Percentiles rank a stretch among this genome's conserved stretches.
Conservation (phyloP, 2,113 vertebrate species). For the Marmota flaviventris region DNA sequence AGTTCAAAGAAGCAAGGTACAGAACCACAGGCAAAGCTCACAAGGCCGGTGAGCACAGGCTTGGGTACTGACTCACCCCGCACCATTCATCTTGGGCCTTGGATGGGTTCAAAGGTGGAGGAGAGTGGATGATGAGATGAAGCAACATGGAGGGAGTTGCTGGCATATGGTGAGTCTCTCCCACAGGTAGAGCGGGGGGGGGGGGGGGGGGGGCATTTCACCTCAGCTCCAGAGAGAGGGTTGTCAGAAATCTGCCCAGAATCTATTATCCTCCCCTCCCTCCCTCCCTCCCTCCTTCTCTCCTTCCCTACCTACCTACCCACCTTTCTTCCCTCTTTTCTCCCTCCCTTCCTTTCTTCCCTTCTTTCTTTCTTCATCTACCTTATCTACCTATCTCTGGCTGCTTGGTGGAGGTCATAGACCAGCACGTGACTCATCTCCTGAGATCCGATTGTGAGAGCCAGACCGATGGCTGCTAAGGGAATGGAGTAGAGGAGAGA, state of each 20-base stretch:
- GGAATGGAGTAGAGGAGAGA: background rate
- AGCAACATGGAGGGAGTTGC: background rate
- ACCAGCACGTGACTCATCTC: background rate
- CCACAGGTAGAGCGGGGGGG: background rate
- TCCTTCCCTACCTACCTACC: no score
- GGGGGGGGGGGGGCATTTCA: background rate
- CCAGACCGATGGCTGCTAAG: rapidly evolving
- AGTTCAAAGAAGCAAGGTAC: background rate
- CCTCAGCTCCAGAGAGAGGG: background rate
- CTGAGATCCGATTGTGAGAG: background rate
- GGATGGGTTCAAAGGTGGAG: background rate
- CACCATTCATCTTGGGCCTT: background rate
- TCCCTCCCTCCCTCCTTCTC: no score
- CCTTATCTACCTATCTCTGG: background rate
- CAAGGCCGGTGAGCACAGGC: background rate
- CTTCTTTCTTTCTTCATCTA: no score
- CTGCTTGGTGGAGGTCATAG: background rate
- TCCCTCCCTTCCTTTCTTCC: no score
- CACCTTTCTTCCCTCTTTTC: no score
- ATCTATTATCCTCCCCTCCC: no score
- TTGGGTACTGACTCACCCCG: background rate
- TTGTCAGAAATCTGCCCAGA: background rate
- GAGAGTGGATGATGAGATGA: background rate
- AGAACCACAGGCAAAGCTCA: background rate
- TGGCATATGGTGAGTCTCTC: background rate